Evolutionary conservation across 1,140 invertebrate genomes (phyloP), one percentile per base, ranked within the genome.

Genomic region (Solenopsis invicta): DNA sequence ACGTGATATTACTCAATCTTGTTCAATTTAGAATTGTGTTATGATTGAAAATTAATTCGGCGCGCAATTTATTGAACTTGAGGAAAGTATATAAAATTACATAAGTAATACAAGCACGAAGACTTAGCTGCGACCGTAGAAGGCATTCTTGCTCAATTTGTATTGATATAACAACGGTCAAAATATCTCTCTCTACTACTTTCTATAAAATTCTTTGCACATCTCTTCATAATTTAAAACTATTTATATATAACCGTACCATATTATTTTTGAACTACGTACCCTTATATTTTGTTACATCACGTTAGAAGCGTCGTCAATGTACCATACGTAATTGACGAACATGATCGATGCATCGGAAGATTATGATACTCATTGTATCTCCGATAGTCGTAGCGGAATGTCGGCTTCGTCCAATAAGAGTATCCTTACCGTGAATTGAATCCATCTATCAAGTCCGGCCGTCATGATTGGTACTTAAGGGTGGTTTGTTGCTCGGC

Each of bases 401-500:
- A 92, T 93, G 89, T 86, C 77, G 59, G 72, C 85, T 86, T 88
- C 87, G 41, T 85, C 81, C 67, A 56, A 80, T 66, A 81, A 85
- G 75, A 85, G 50, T 78, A 86, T 90, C 75, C 85, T 87, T 92
- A 87, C 86, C 87, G 88, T 92, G 92, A 90, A 93, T 92, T 87
- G 93, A 92, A 93, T 92, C 90, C 90, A 93, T 93, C 92, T 89
- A 93, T 93, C 92, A 93, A 92, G 86, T 88, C 78, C 77, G 87
- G 76, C 87, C 89, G 78, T 90, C 90, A 89, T 91, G 93, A 93
- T 93, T 93, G 93, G 92, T 92, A 90, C 92, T 93, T 92, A 92
- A 91, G 92, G 86, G 62, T 61, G 91, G 92, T 92, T 93, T 92
- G 92, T 91, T 91, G 74, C 91, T 81, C 54, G 88, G 90, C 89